Evolutionary conservation across 1,140 invertebrate genomes (phyloP), one percentile per base, ranked within the genome.

Genomic region (Saccostrea echinata): DNA sequence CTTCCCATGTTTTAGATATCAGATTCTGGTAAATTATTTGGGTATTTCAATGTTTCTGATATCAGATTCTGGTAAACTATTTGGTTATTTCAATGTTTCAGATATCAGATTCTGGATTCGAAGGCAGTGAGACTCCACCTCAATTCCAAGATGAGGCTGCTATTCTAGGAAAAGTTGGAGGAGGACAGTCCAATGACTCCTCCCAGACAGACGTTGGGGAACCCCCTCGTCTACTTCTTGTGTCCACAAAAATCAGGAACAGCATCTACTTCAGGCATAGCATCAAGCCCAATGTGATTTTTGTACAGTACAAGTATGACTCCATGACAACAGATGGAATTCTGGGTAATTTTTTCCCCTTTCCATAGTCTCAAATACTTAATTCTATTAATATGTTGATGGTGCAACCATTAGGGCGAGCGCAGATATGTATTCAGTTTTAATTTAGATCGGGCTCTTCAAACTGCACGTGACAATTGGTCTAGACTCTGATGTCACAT

Each of bases 231-330:
- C 33, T 89, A 27, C 85, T 89, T 18, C 61, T 89, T 0, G 88
- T 89, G n/a, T 89, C 88, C 16, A 89, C 84, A 57, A 89, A 89
- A 84, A 86, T 89, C 16, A 24, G 88, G 9, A 89, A 89, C 83
- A 89, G 88, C 43, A 84, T 86, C 52, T 84, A 84, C 21, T 64
- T 89, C 8, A 55, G 88, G 33, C 53, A 83, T 71, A 85, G 85
- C n/a, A 84, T 89, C 30, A 53, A 86, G n/a, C 83, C 88, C n/a
- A 89, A 84, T 64, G 55, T 86, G 24, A 83, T 89, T 16, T 89
- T 89, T 71, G 85, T 89, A 51, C 85, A 89, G 18, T 86, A 86
- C 53, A 89, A 86, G 35, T 89, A 71, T 85, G 85, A 89, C 51
- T 86, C 85, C 13, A 52, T 81, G 13, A 86, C 88, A 57, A 33